A percentile compares a stretch with the other conserved stretches of the same genome.
phyloP scores from a whole-genome alignment of 2,797 vertebrate species.

The Eleutherodactylus coqui region DNA sequence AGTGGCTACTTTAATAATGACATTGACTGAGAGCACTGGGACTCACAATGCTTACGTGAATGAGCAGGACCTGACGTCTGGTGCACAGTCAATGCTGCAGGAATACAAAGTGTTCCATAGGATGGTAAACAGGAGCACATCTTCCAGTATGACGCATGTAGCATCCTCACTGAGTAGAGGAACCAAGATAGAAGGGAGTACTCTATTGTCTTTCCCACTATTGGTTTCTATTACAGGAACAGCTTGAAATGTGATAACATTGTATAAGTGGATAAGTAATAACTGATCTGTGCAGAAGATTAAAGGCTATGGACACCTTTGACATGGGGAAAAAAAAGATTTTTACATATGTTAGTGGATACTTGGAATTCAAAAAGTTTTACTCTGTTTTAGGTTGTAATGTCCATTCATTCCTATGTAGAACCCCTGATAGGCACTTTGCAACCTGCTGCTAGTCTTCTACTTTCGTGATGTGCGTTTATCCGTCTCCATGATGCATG shows the following conservation, averaged over 20 bases:
- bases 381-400: no score
- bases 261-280: neutral
- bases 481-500: no score
- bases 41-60: conserved; percentile 4
- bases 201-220: neutral
- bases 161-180: neutral
- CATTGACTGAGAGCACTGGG: neutral
- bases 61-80: conserved; percentile 2
- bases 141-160: neutral
- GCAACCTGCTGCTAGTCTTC: no score
- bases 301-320: neutral
- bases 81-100: neutral
- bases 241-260: neutral
- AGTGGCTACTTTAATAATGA: neutral
- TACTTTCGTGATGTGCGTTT: no score
- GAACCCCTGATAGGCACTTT: no score
- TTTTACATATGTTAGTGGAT: no score
- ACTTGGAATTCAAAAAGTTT: no score
- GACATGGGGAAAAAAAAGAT: no score
- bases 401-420: no score
- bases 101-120: neutral
- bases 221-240: neutral
- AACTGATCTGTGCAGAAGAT: no score
- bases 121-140: neutral
- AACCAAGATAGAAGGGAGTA: neutral